Conservation (phyloP, 1,140 invertebrate genomes). For the Druon quercuslanigerum region DNA sequence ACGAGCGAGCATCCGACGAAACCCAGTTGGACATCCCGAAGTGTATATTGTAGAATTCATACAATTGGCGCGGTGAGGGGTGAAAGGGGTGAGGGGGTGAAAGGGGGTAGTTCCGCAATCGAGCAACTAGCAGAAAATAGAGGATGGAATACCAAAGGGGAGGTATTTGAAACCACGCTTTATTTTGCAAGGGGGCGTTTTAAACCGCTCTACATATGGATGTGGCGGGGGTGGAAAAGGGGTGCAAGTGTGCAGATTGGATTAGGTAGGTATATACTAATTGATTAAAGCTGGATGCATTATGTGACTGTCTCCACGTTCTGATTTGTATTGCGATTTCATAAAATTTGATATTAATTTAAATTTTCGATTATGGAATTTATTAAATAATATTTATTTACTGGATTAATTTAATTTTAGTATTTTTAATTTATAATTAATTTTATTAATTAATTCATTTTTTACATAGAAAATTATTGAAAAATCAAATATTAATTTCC, state of each 20-base stretch:
- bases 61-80: too few species aligned
- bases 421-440: too few species aligned
- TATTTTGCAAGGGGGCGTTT: slow-evolving; percentile 28
- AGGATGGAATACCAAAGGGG: slow-evolving; percentile 21
- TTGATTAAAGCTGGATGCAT: slow-evolving; percentile 22
- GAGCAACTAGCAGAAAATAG: slow-evolving; percentile 7
- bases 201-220: slow-evolving; percentile 24
- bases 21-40: not conserved
- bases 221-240: not conserved
- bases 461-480: too few species aligned
- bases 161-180: slow-evolving; percentile 31
- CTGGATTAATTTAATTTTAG: too few species aligned
- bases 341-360: slow-evolving; percentile 4
- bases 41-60: not conserved
- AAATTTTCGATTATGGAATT: too few species aligned
- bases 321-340: not conserved
- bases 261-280: slow-evolving; percentile 18
- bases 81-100: not conserved
- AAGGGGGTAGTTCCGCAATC: slow-evolving; percentile 3
- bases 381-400: too few species aligned
- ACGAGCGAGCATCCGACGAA: slow-evolving; percentile 4
- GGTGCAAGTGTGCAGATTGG: not conserved
- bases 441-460: too few species aligned
- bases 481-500: too few species aligned
- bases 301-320: slow-evolving; percentile 4